Base-by-base conservation (phyloP, 2,113 vertebrate genomes). In the Lota lota region DNA sequence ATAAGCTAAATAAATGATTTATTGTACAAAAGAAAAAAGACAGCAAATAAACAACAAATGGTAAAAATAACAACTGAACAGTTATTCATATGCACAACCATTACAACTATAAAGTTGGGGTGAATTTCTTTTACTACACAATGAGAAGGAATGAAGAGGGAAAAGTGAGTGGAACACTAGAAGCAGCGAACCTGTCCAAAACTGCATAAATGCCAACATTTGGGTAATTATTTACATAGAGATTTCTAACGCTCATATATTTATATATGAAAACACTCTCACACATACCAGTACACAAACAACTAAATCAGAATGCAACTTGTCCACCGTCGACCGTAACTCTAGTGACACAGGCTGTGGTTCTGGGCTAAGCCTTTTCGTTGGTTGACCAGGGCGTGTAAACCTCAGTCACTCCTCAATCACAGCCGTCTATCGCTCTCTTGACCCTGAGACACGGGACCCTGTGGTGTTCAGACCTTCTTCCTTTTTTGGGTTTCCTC, bases 1-100 rank as follows among this genome's bases (percentile, higher is more conserved):
- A 72, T 90, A 92, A 89, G 90, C 92, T 93, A 92, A 92, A 93
- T 91, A 92, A 92, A 92, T 92, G 89, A 91, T 93, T 94, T 94
- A 94, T 94, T 94, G 92, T 93, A 94, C 91, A 94, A 94, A 93
- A 94, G 89, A 91, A 90, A 93, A 91, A 93, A 88, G 87, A 92
- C 85, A 89, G 88, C 83, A 90, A 91, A 91, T 88, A 90, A 92
- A 90, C 84, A 90, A 88, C 76, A 88, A 85, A 89, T 81, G 68
- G 72, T 79, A 89, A 88, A 88, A 91, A 89, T 72, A 88, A 85
- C 81, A 84, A 89, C 86, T 86, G 86, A 80, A 89, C 83, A 89
- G 83, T 90, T 91, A 91, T 88, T 88, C 87, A 88, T 91, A 91
- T 88, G 89, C 91, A 92, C 90, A 91, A 88, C 89, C 84, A 92